Evolutionary conservation across 2,797 vertebrate species (phyloP), one percentile per base, ranked within the genome.

Genomic region (Ptychadena robeensis): DNA sequence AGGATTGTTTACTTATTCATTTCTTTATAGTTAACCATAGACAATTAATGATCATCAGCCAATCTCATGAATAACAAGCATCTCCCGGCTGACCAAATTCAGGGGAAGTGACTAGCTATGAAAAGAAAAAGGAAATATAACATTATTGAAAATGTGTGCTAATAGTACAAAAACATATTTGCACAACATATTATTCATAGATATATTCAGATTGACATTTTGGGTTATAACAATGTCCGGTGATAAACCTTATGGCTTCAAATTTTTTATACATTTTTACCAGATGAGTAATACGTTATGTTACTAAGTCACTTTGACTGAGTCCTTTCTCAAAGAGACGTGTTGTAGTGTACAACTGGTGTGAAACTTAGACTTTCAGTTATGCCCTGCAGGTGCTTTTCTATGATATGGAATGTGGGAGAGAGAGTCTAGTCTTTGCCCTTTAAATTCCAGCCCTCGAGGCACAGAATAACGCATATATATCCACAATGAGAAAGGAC

Each of bases 381-480:
- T 85, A 53, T 80, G 83, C 83, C 83, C 83, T 81, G 57, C 35
- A 76, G 83, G 83, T 27, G 75, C 57, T 65, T 65, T 80, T 40
- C 9, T 70, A n/a, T 80, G 63, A 59, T 35, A 53, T 70, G 83
- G 78, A 80, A 80, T 85, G 83, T 71, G 40, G 22, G 70, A 37
- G 35, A 38, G 53, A 76, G 38, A 31, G 66, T 80, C 72, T 81
- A 59, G 71, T 67, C 83, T 65, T 70, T 81, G 72, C 72, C 82
- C 77, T 81, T 35, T 80, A 81, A 85, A 85, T 85, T 80, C 65
- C 73, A 80, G 63, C 83, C 83, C 68, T 81, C 0, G 59, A 57
- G 83, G 78, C 35, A 71, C 10, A 30, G 66, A 70, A 75, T 9
- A 22, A 53, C 38, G 30, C 38, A 64, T 0, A 35, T 70, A 74